Base-by-base conservation (phyloP, 1,140 invertebrate genomes). In the Eurytemora carolleeae region DNA sequence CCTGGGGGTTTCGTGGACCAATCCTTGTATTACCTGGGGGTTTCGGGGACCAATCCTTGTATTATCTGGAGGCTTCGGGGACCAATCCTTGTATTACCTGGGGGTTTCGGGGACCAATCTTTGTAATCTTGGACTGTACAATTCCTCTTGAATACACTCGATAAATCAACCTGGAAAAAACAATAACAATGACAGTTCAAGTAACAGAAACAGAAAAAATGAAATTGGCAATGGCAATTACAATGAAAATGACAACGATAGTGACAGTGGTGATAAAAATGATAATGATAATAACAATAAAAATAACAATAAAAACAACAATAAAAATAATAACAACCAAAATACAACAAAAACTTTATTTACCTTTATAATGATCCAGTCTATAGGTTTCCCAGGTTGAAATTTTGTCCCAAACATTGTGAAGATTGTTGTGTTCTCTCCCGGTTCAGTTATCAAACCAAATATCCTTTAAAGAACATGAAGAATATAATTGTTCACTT, bases 311-410 rank as follows among this genome's bases (percentile, higher is more conserved):
- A 59, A 20, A 61, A 53, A 24, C 53, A 58, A 57, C 53, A n/a
- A n/a, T n/a, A n/a, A n/a, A n/a, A n/a, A n/a, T n/a, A n/a, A n/a
- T n/a, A n/a, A n/a, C n/a, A n/a, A 63, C 53, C 58, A 18, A 22
- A 1, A 54, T 54, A 57, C 91, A 83, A 0, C 90, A 78, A 67
- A n/a, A n/a, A n/a, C n/a, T n/a, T n/a, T n/a, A n/a, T n/a, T n/a
- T n/a, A n/a, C n/a, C n/a, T 87, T 89, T 24, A 91, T 80, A 44
- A 93, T 84, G 1, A 88, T 75, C 89, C 89, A 94, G 63, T 84
- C 79, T 69, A 55, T 21, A 20, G 54, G 21, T n/a, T 61, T 61
- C 44, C 18, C 55, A 15, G n/a, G 44, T 52, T 52, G 44, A 52
- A 52, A 15, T 52, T 15, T 52, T 52, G 86, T 89, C 1, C 87